Evolutionary conservation across 1,140 invertebrate species (phyloP).

Genomic region (Diachasma alloeum): DNA sequence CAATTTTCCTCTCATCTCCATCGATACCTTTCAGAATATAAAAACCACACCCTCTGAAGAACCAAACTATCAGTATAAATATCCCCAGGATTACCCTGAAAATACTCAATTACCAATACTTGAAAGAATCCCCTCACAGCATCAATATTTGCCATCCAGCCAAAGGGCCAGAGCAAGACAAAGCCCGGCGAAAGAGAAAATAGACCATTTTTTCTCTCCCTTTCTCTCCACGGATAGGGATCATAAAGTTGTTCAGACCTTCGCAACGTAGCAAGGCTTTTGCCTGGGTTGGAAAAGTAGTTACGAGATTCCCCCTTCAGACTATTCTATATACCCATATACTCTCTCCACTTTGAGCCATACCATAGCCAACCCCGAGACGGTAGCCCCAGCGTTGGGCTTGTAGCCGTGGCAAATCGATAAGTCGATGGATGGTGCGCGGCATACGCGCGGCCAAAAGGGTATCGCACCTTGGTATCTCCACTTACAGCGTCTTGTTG

Average conservation of each 20-base stretch:
- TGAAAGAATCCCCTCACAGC: not conserved
- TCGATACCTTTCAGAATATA: too few relatives aligned
- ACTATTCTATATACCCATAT: slow-evolving; percentile 4
- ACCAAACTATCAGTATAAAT: not conserved
- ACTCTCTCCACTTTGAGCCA: slow-evolving; percentile 2
- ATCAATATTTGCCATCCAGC: not conserved
- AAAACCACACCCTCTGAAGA: too few relatives aligned
- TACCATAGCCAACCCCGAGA: not conserved
- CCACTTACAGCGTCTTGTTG: slow-evolving; percentile 1
- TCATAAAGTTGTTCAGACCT: slow-evolving; percentile 5
- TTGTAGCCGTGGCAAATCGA: not conserved
- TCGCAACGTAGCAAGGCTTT: not conserved
- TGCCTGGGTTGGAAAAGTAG: not conserved
- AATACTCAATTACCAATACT: not conserved
- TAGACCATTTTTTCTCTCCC: not conserved
- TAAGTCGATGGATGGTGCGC: slow-evolving; percentile 7
- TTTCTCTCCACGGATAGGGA: not conserved
- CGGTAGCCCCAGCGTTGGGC: not conserved
- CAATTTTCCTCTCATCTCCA: too few relatives aligned
- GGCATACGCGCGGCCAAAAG: slow-evolving; percentile 9
- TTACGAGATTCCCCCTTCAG: not conserved
- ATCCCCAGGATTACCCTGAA: not conserved
- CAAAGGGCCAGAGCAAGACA: not conserved
- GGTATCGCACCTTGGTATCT: slow-evolving; percentile 2
- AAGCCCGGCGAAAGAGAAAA: not conserved